Percentiles rank a stretch among this genome's conserved stretches.
These are phyloP conservation scores for Hypsibius dujardini DNA, from an alignment of 1,140 invertebrate genomes.

Conservation along the genomic window DNA sequence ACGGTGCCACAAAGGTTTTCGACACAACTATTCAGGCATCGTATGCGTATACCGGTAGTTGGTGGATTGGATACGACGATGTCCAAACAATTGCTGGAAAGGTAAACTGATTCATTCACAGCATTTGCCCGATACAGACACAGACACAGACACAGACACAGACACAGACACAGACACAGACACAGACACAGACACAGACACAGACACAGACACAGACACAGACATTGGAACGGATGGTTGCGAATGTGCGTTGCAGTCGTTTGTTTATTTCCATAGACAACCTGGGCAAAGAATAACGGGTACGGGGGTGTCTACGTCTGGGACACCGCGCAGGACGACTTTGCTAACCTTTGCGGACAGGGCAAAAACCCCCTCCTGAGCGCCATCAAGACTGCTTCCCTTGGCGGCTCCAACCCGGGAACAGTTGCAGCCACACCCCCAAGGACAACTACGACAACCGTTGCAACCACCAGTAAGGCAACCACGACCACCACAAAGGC, in stretches of 20 bases:
- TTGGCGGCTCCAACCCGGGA: not conserved
- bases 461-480: not conserved
- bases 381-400: not conserved
- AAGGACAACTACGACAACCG: slow-evolving; percentile 5
- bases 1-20: not conserved
- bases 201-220: too few relatives aligned
- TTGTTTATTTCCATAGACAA: not conserved
- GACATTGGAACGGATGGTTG: not conserved
- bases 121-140: not conserved
- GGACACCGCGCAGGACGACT: not conserved
- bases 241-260: not conserved
- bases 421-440: not conserved
- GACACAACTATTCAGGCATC: not conserved
- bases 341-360: not conserved
- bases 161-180: too few relatives aligned
- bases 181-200: not conserved
- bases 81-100: not conserved
- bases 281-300: not conserved
- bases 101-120: not conserved
- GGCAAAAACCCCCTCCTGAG: not conserved
- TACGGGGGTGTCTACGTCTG: not conserved
- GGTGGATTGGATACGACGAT: slow-evolving; percentile 1
- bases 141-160: not conserved
- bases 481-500: not conserved
- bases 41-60: not conserved